These are phyloP conservation scores for Catharus bicknelli DNA, from an alignment of 2,113 vertebrate genomes.

Conservation along the genomic window DNA sequence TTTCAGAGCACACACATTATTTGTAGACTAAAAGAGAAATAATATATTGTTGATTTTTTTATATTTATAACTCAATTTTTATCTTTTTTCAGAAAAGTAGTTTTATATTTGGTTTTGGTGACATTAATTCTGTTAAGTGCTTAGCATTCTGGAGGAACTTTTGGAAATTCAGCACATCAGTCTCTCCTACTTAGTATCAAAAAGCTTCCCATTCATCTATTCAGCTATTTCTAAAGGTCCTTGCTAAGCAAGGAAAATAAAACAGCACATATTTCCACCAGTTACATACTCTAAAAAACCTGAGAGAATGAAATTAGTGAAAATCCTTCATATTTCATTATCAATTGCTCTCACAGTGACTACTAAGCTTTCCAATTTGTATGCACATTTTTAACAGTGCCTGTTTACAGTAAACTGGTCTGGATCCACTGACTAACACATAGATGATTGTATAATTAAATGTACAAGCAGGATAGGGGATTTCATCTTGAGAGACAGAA, in stretches of 20 bases:
- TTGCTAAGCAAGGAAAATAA: background rate
- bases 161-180: background rate
- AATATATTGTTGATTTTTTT: background rate
- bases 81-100: background rate
- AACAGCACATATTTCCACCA: background rate
- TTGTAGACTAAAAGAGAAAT: background rate
- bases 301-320: background rate
- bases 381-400: background rate
- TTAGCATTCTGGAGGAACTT: background rate
- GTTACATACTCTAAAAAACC: background rate
- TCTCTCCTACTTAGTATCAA: background rate
- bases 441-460: background rate
- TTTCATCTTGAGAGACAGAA: background rate
- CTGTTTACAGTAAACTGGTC: background rate
- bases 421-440: background rate
- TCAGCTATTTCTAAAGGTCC: background rate
- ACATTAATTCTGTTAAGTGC: background rate
- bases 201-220: background rate
- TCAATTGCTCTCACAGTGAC: background rate
- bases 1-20: background rate
- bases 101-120: background rate
- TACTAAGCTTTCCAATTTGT: background rate
- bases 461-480: background rate
- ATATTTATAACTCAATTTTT: background rate
- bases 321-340: background rate